Base-by-base conservation (phyloP, 2,888 invertebrate species). In the Drosophila imparisetae region DNA sequence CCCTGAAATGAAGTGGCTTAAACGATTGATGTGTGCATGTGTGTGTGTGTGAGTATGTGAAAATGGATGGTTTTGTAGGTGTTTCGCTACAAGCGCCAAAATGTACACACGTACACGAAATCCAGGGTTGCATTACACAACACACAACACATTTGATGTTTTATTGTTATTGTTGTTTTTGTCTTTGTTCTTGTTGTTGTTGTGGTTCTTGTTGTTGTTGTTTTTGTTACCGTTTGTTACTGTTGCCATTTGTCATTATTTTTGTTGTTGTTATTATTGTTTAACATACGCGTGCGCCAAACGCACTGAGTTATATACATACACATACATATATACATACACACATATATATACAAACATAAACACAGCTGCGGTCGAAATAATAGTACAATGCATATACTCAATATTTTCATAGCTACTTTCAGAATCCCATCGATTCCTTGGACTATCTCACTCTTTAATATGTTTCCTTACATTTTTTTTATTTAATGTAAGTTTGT, bases 121-220 rank as follows among this genome's bases (percentile, higher is more conserved):
- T 91, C 91, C 91, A 91, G 91, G 91, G 91, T 92, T 91, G 91
- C 91, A 92, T 90, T 87, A 91, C 91, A 91, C 91, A 91, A 91
- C 92, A 91, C 84, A 88, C 75, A 86, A 81, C 84, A 83, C 85
- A 80, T 79, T 79, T 64, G 66, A 59, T 80, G 36, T 70, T 70
- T 75, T 67, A 82, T 87, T 82, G 83, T 65, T 66, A 74, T 62
- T 74, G 75, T 75, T 80, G 62, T 42, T 64, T 42, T 32, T 67
- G 62, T 59, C 61, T 29, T 32, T 65, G 52, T 36, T 68, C 50
- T 62, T 68, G 30, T 61, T 62, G 21, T 27, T 63, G 52, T 36
- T 66, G 60, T 64, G 67, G 30, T 61, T 62, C 18, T 36, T 53
- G 21, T 42, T 58, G 38, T 15, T 49, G 32, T 65, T 70, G 53